These are phyloP conservation scores for Acropternis orthonyx DNA, from an alignment of 2,797 vertebrate genomes.

Conservation along the genomic window DNA sequence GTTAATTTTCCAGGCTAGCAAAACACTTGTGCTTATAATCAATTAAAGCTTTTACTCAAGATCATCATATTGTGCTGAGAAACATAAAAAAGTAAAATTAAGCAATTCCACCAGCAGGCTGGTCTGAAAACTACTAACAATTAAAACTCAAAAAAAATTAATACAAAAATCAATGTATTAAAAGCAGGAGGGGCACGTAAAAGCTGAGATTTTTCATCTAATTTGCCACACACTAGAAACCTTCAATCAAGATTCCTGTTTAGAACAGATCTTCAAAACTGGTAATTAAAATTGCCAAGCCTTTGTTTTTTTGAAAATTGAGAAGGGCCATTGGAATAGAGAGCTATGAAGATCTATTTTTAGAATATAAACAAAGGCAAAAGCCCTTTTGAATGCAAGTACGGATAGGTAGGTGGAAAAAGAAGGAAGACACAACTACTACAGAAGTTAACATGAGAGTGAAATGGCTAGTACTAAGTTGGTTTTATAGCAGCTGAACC, in stretches of 20 bases:
- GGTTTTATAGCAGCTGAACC: background rate
- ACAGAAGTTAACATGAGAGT: background rate
- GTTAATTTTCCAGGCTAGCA: background rate
- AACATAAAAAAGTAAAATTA: background rate
- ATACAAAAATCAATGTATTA: background rate
- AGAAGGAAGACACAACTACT: background rate
- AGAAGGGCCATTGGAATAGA: background rate
- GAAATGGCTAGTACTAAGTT: background rate
- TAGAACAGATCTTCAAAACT: background rate
- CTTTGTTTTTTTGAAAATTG: background rate
- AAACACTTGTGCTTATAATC: background rate
- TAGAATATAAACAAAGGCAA: background rate
- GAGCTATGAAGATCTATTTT: background rate
- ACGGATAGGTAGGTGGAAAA: background rate
- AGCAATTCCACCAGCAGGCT: background rate
- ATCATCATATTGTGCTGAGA: background rate
- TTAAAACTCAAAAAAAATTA: background rate
- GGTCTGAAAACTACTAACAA: background rate
- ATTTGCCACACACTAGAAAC: background rate
- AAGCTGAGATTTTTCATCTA: background rate
- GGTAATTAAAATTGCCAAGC: background rate
- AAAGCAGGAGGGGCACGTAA: background rate
- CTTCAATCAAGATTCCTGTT: background rate
- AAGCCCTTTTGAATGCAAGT: background rate
- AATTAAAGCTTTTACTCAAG: background rate